Evolutionary conservation across 1,140 invertebrate genomes (phyloP).

Genomic region (Mercenaria mercenaria): DNA sequence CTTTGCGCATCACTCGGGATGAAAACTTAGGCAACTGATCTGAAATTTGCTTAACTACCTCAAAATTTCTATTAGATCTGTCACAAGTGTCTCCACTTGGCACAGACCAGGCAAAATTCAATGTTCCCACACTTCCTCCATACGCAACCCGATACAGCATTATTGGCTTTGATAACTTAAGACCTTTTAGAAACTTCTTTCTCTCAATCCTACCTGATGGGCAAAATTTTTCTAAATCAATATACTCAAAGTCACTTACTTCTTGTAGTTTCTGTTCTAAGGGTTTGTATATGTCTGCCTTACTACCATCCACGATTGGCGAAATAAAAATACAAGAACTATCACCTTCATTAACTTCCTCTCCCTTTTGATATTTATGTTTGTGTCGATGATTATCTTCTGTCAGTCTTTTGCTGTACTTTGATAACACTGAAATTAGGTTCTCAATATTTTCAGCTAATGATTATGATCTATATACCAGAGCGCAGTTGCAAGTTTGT

Average conservation of each 20-base stretch:
- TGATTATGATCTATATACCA: slow-evolving; percentile 4
- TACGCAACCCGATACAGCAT: not conserved
- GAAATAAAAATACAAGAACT: not conserved
- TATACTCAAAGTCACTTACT: not conserved
- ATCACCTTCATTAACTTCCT: not conserved
- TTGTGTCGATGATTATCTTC: too few relatives aligned
- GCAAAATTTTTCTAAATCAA: not conserved
- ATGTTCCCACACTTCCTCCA: not conserved
- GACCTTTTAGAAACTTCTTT: not conserved
- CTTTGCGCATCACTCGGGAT: slow-evolving; percentile 40
- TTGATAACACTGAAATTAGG: not conserved
- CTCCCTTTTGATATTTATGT: not conserved
- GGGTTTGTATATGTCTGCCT: not conserved
- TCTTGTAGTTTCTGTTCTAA: not conserved
- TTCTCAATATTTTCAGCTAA: not conserved
- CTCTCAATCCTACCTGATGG: not conserved
- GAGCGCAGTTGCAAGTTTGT: not conserved
- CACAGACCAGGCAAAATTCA: not conserved
- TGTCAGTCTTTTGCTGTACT: not conserved
- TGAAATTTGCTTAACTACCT: not conserved
- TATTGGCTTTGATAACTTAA: not conserved
- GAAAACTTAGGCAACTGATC: slow-evolving; percentile 43
- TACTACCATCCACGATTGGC: not conserved
- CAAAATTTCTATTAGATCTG: not conserved
- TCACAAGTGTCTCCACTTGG: not conserved